Base-by-base conservation (phyloP, 2,113 vertebrate species). In the Cygnus buccinator region DNA sequence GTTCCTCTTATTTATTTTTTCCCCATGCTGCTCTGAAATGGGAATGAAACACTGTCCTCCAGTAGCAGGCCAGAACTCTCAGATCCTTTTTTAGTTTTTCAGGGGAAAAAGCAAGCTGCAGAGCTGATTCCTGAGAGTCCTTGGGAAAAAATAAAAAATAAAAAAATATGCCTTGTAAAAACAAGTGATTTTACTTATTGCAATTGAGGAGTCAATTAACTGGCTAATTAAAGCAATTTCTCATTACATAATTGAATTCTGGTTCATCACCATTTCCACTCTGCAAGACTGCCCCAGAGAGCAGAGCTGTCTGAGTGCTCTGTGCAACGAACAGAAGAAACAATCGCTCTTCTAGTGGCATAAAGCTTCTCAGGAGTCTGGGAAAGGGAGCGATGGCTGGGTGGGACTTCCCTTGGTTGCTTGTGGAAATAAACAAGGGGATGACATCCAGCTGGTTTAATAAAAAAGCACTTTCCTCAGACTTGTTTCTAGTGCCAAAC, bases 241-340 rank as follows among this genome's bases (percentile, higher is more conserved):
- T 96, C 79, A 95, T 96, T 96, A 94, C 88, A 92, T 97, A 97
- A 97, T 94, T 97, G 94, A 95, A 96, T 96, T 96, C 89, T 96
- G 57, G 54, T 96, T 97, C 87, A 94, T 95, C 91, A 81, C 75
- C 17, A 72, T 84, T 96, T 95, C 72, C 80, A 62, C 25, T 85
- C 35, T 95, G 65, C 48, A 66, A 91, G 85, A 3, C 85, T 86
- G 74, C 86, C 91, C 74, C 71, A 91, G 94, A 96, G 90, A 97
- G 82, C 80, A 87, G 65, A 95, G 84, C 74, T 11, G 0, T 89
- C 94, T 35, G 66, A 89, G 46, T 13, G 28, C 37, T 91, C 70
- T 14, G 3, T 61, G 14, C 87, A 39, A 46, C 28, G 37, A 71
- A 46, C 7, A 33, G 58, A 61, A 58, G 71, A 90, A 39, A 33